Conservation (phyloP, 2,888 invertebrate species). For the Drosophila pseudotalamancana region DNA sequence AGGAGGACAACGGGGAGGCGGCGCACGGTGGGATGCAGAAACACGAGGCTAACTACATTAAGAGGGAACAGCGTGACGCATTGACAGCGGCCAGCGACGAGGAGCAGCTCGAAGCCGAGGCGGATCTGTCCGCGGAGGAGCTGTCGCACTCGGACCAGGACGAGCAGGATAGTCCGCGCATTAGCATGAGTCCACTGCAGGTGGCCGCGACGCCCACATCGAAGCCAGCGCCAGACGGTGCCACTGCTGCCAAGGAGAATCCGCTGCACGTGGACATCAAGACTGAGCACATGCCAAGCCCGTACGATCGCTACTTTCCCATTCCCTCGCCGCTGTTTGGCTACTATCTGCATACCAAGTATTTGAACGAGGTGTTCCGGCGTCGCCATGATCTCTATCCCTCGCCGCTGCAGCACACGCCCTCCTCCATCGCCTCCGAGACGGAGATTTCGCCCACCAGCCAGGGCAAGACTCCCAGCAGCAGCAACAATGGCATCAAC, state of each 20-base stretch:
- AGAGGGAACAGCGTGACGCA: slow-evolving; percentile 47
- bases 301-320: slow-evolving; percentile 84
- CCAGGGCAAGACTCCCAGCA: slow-evolving; percentile 48
- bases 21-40: slow-evolving; percentile 40
- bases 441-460: slow-evolving; percentile 77
- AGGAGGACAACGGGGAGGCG: slow-evolving; percentile 33
- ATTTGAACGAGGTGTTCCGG: slow-evolving; percentile 87
- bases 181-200: slow-evolving; percentile 83
- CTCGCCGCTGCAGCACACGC: slow-evolving; percentile 82
- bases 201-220: slow-evolving; percentile 54
- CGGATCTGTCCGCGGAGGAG: slow-evolving; percentile 70
- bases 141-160: slow-evolving; percentile 67
- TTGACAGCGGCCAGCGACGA: slow-evolving; percentile 74
- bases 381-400: slow-evolving; percentile 87
- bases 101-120: slow-evolving; percentile 72
- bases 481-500: slow-evolving; percentile 15
- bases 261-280: slow-evolving; percentile 83
- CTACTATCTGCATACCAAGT: slow-evolving; percentile 87
- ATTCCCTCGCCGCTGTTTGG: slow-evolving; percentile 85
- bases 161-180: slow-evolving; percentile 79
- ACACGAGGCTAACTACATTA: slow-evolving; percentile 63
- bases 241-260: slow-evolving; percentile 73
- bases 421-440: slow-evolving; percentile 82
- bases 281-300: slow-evolving; percentile 83
- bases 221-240: slow-evolving; percentile 24